Evolutionary conservation across 2,888 invertebrate species (phyloP), one percentile per base, ranked within the genome.

Genomic region (Molorchus minor): DNA sequence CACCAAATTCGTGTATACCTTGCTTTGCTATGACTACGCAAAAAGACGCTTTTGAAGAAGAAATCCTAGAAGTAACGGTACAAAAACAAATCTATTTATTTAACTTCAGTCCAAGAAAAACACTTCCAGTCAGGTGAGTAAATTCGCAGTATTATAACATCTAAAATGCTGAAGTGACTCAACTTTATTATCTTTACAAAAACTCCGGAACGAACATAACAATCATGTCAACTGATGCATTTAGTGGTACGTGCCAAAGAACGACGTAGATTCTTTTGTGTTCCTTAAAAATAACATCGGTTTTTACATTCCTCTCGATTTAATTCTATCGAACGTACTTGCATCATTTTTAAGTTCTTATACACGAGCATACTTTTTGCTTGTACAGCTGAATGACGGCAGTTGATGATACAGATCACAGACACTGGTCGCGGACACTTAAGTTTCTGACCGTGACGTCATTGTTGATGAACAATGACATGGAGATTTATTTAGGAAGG

Each of bases 341-440:
- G 25, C 12, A 2, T 41, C 15, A 20, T 13, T 43, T 33, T 21
- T 43, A 21, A 43, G 25, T 25, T 12, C 25, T 21, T 43, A 25
- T 21, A 43, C 21, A 43, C 2, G 21, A n/a, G 15, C 36, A 20
- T 10, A 19, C 13, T 41, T 54, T 21, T 10, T 44, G 54, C 45
- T 45, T 45, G 36, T 54, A 45, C 54, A 54, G 54, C 44, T 54
- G 54, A 54, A 35, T 43, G 43, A 25, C 13, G 21, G n/a, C n/a
- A n/a, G n/a, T 25, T 13, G 43, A 1, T 15, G 43, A 43, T 43
- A 25, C 15, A 15, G 43, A 43, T 25, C 19, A 8, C 1, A 17
- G 16, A 13, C 7, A n/a, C 21, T 5, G 33, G 33, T 12, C 12
- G n/a, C n/a, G n/a, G n/a, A n/a, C n/a, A n/a, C n/a, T n/a, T n/a